These are phyloP conservation scores for Grapholita molesta DNA, from an alignment of 1,140 invertebrate species.

Conservation along the genomic window DNA sequence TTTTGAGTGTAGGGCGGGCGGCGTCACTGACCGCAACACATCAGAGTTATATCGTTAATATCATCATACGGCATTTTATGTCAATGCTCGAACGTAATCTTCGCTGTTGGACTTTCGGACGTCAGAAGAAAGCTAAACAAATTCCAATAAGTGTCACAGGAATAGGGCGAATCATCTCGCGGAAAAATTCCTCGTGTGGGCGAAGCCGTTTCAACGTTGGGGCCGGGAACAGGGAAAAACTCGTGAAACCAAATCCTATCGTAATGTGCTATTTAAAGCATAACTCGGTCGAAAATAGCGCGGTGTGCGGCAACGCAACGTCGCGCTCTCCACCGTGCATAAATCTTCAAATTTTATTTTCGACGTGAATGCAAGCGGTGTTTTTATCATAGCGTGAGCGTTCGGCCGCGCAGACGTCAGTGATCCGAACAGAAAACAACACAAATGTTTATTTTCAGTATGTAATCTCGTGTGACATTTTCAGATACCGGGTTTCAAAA, in stretches of 20 bases:
- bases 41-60: background rate
- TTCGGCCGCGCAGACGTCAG: slow-evolving; percentile 28
- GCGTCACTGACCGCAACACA: slow-evolving; percentile 4
- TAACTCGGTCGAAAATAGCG: slow-evolving; percentile 75
- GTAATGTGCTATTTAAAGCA: slow-evolving; percentile 77
- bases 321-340: slow-evolving; percentile 67
- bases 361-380: slow-evolving; percentile 57
- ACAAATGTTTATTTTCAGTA: slow-evolving; percentile 21
- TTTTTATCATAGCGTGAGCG: slow-evolving; percentile 39
- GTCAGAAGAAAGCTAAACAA: background rate
- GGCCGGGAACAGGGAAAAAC: slow-evolving; percentile 71
- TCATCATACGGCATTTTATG: background rate
- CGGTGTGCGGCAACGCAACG: slow-evolving; percentile 67
- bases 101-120: background rate
- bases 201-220: slow-evolving; percentile 48
- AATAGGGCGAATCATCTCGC: slow-evolving; percentile 32
- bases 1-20: slow-evolving; percentile 6
- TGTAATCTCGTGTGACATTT: slow-evolving; percentile 18
- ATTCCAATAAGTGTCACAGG: slow-evolving; percentile 44
- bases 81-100: background rate
- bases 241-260: slow-evolving; percentile 77
- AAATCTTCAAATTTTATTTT: slow-evolving; percentile 76
- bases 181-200: slow-evolving; percentile 61
- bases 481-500: slow-evolving; percentile 8
- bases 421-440: slow-evolving; percentile 25